Evolutionary conservation across 2,797 vertebrate species (phyloP).

Genomic region (Chrosomus eos): DNA sequence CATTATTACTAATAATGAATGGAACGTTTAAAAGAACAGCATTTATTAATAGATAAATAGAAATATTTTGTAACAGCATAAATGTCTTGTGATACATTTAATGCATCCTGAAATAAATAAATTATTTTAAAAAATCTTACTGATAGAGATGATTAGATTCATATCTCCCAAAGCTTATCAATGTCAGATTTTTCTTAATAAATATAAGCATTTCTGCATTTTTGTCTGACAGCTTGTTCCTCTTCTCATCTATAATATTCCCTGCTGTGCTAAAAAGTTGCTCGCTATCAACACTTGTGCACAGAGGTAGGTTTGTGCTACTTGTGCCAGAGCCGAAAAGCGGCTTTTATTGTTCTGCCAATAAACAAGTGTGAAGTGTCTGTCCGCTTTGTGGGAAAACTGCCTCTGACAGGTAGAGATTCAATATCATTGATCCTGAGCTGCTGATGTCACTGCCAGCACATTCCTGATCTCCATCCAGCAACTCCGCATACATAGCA

Average conservation of each 20-base stretch:
- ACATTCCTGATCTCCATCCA: too few relatives aligned
- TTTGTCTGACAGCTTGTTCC: background rate
- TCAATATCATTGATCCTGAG: too few relatives aligned
- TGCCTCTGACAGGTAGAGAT: too few relatives aligned
- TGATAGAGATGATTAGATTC: background rate
- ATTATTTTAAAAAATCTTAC: too few relatives aligned
- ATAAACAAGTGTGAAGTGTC: too few relatives aligned
- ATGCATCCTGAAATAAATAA: background rate
- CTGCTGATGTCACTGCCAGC: too few relatives aligned
- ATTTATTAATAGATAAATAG: background rate
- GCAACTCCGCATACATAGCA: too few relatives aligned
- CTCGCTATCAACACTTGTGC: background rate
- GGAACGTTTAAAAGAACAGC: background rate
- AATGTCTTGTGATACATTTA: background rate
- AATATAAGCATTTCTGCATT: slow-evolving; percentile 32
- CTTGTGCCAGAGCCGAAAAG: too few relatives aligned
- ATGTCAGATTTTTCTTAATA: too few relatives aligned
- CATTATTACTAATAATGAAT: background rate
- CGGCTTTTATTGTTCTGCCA: too few relatives aligned
- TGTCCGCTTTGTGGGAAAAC: too few relatives aligned
- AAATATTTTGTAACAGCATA: background rate
- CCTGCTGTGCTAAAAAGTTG: slow-evolving; percentile 31
- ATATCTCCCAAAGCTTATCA: background rate
- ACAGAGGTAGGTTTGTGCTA: background rate
- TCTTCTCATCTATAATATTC: slow-evolving; percentile 24